Conservation (phyloP, 2,797 vertebrate species). For the Perodicticus potto region DNA sequence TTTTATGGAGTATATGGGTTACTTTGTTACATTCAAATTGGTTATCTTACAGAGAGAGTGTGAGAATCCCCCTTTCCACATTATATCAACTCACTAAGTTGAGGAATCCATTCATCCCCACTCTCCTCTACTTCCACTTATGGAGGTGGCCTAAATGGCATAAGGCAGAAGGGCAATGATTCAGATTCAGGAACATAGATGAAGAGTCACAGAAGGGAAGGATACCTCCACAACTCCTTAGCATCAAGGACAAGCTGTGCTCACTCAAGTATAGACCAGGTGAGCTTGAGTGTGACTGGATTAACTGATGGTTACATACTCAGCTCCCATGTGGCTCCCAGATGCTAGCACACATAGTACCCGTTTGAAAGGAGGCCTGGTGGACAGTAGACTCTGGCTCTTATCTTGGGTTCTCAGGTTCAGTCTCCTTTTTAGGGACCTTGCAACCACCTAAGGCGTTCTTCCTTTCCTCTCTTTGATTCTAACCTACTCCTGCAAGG, state of each 20-base stretch:
- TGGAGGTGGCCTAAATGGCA: not conserved
- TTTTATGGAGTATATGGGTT: not conserved
- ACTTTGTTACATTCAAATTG: not conserved
- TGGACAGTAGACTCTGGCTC: not conserved
- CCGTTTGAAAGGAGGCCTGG: not conserved
- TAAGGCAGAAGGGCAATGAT: not conserved
- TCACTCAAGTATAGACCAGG: not conserved
- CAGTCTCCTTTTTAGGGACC: not conserved
- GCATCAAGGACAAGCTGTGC: not conserved
- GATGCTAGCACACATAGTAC: not conserved
- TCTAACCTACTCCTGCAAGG: conserved; percentile 27
- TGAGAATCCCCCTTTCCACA: not conserved
- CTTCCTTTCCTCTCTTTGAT: not conserved
- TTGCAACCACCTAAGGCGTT: not conserved
- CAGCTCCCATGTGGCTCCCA: not conserved
- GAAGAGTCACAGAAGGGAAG: not conserved
- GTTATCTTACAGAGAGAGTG: not conserved
- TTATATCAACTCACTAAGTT: not conserved
- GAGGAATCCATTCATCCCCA: not conserved
- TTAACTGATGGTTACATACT: not conserved
- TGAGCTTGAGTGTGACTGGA: not conserved
- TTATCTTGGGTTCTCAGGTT: not conserved
- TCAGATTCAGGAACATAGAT: not conserved
- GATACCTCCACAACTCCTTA: not conserved
- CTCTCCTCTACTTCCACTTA: not conserved